Evolutionary conservation across 2,113 vertebrate genomes (phyloP).

Genomic region (Nycticebus coucang): DNA sequence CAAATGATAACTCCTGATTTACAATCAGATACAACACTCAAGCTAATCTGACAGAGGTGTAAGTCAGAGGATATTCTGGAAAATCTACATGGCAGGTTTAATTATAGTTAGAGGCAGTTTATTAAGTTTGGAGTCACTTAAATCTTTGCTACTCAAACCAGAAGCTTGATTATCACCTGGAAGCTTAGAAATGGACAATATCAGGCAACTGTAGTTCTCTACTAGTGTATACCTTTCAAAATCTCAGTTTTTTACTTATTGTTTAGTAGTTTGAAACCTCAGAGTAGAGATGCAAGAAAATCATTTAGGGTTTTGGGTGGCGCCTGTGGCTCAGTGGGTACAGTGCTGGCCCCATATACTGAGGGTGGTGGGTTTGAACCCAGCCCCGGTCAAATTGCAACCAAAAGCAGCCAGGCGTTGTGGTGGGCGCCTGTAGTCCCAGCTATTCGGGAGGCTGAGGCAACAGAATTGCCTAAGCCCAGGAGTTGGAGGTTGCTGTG

Average conservation of each 20-base stretch:
- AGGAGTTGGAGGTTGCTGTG: no score
- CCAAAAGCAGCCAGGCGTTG: no score
- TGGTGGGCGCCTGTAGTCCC: no score
- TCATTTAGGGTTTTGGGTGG: not conserved
- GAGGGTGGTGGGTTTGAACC: no score
- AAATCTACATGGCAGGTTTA: not conserved
- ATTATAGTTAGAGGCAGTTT: slow-evolving; percentile 12
- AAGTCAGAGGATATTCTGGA: not conserved
- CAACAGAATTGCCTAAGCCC: no score
- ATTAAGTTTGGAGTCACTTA: slow-evolving; percentile 41
- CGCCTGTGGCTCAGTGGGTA: no score
- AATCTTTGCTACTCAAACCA: not conserved
- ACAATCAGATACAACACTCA: not conserved
- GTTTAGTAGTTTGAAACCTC: slow-evolving; percentile 40
- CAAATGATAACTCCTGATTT: slow-evolving; percentile 40
- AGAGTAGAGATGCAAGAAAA: slow-evolving; percentile 21
- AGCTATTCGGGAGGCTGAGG: no score
- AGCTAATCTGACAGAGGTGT: not conserved
- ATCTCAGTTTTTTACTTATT: not conserved
- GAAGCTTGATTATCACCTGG: not conserved
- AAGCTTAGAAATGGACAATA: not conserved
- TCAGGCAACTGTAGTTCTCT: not conserved
- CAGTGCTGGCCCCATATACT: no score
- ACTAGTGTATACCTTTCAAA: not conserved
- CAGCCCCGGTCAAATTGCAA: no score